These are phyloP conservation scores for Macrobrachium nipponense DNA, from an alignment of 1,140 invertebrate genomes.

Conservation along the genomic window DNA sequence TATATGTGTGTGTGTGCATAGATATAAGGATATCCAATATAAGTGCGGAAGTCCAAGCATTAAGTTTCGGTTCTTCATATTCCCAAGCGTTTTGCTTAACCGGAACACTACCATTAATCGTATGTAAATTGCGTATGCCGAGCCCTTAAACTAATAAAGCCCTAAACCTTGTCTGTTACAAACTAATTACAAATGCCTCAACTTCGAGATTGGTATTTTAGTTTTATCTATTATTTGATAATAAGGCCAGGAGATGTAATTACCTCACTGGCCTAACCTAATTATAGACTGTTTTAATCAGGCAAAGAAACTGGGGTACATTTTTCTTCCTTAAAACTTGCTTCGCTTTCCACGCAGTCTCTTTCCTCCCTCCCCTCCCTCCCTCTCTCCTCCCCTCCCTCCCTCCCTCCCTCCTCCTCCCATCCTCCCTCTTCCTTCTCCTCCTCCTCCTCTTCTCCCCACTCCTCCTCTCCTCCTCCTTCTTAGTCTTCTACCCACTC, in stretches of 20 bases:
- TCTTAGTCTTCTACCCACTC: too few species aligned
- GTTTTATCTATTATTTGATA: slow-evolving; percentile 35
- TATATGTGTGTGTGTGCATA: too few species aligned
- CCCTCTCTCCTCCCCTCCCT: background rate
- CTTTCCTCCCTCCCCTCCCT: slow-evolving; percentile 5
- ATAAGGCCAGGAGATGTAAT: slow-evolving; percentile 26
- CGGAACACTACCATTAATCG: too few species aligned
- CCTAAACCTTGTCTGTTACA: background rate
- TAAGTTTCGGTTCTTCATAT: too few species aligned
- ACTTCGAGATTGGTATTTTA: slow-evolving; percentile 35
- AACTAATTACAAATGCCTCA: slow-evolving; percentile 6
- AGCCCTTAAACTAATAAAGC: too few species aligned
- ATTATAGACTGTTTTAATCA: slow-evolving; percentile 39
- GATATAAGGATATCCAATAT: too few species aligned
- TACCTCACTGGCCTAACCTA: slow-evolving; percentile 17
- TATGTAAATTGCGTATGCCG: too few species aligned
- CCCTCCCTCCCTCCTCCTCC: background rate
- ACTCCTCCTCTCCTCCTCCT: background rate
- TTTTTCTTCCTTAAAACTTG: slow-evolving; percentile 4
- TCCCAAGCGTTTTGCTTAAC: too few species aligned
- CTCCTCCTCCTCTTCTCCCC: background rate
- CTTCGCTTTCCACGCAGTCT: slow-evolving; percentile 14
- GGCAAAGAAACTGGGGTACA: slow-evolving; percentile 29
- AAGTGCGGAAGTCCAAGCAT: too few species aligned
- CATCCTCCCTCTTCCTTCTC: background rate